These are phyloP conservation scores for Burhinus oedicnemus DNA, from an alignment of 2,113 vertebrate species.

Conservation along the genomic window DNA sequence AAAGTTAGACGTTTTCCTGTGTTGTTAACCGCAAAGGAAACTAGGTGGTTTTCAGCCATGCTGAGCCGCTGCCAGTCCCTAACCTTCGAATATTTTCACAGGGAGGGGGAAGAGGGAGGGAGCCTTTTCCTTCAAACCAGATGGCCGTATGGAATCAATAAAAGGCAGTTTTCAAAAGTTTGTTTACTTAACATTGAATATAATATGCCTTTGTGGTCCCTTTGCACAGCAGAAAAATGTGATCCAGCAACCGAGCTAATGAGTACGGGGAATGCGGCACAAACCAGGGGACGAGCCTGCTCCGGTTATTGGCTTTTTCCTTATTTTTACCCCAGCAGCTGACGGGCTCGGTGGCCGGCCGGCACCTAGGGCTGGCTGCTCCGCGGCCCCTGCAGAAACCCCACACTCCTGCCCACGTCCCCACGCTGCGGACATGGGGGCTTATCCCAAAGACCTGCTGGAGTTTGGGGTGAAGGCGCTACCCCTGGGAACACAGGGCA, in stretches of 20 bases:
- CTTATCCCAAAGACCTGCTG: background rate
- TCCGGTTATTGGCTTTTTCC: background rate
- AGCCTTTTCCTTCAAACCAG: conserved; percentile 60
- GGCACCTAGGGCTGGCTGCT: no score
- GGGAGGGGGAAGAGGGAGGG: conserved; percentile 7
- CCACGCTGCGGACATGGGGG: rapidly evolving
- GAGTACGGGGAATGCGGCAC: background rate
- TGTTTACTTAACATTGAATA: conserved; percentile 74
- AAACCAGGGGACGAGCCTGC: background rate
- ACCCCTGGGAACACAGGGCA: rapidly evolving
- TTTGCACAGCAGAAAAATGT: conserved; percentile 30
- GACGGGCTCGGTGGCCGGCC: no score
- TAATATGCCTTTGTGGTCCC: conserved; percentile 63
- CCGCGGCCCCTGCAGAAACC: background rate
- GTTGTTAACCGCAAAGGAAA: conserved; percentile 57
- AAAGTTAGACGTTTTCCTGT: conserved; percentile 29
- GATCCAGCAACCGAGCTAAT: conserved; percentile 17
- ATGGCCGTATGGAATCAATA: conserved; percentile 72
- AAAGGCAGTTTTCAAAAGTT: conserved; percentile 67
- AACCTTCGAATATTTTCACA: conserved; percentile 68
- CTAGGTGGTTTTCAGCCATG: conserved; percentile 71
- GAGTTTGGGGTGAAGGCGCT: rapidly evolving
- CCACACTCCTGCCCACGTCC: rapidly evolving
- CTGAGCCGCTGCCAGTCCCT: conserved; percentile 54
- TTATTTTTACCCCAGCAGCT: background rate